Percentiles rank a stretch among this genome's conserved stretches.
These are phyloP conservation scores for Junonia oenone DNA, from an alignment of 2,888 invertebrate species.

Conservation along the genomic window DNA sequence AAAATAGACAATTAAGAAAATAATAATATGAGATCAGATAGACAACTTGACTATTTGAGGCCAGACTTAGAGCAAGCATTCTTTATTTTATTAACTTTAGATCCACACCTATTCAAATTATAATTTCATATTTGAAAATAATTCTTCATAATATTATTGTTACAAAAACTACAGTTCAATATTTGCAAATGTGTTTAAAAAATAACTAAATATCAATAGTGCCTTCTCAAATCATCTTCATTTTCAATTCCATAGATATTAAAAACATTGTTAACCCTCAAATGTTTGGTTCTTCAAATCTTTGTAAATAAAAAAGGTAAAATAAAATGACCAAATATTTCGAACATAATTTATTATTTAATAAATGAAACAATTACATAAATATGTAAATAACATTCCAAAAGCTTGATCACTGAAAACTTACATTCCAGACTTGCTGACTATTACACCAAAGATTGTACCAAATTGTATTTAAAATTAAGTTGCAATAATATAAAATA, in stretches of 20 bases:
- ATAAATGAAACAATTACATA: slow-evolving; percentile 3
- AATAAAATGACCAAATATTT: slow-evolving; percentile 3
- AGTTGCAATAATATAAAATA: slow-evolving; percentile 13
- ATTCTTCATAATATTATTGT: neutral
- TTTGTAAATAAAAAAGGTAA: neutral
- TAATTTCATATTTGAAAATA: neutral
- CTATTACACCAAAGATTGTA: slow-evolving; percentile 14
- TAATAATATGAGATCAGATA: no score
- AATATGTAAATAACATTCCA: slow-evolving; percentile 8
- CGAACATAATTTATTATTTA: slow-evolving; percentile 9
- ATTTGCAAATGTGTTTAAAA: neutral
- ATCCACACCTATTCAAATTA: no score
- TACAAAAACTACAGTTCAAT: neutral
- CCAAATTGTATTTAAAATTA: slow-evolving; percentile 12
- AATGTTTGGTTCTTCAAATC: neutral
- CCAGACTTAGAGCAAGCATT: no score
- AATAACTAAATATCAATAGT: neutral
- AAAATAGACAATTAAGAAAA: no score
- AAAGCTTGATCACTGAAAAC: neutral
- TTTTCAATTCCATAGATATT: neutral
- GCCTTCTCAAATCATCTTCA: neutral
- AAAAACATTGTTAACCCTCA: neutral
- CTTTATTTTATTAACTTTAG: no score
- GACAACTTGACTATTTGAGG: no score
- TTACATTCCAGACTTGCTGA: slow-evolving; percentile 8